These are phyloP conservation scores for Drosophila longiperda DNA, from an alignment of 2,888 invertebrate genomes.

Conservation along the genomic window DNA sequence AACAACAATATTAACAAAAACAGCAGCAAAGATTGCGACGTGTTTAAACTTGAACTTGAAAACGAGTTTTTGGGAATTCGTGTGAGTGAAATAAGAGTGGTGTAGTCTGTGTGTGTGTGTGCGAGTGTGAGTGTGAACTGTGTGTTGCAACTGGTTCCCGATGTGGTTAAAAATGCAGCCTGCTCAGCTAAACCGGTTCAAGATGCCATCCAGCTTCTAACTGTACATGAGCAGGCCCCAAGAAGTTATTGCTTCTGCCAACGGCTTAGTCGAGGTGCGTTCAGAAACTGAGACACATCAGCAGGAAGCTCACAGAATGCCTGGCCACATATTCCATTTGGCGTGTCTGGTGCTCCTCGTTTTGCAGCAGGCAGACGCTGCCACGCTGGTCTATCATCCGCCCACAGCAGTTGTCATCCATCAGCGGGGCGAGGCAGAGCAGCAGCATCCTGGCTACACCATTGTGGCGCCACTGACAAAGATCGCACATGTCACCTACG, in stretches of 20 bases:
- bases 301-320: slow-evolving; percentile 34
- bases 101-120: not conserved
- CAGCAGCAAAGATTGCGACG: slow-evolving; percentile 7
- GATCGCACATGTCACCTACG: slow-evolving; percentile 78
- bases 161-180: slow-evolving; percentile 40
- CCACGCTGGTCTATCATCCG: slow-evolving; percentile 50
- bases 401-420: slow-evolving; percentile 47
- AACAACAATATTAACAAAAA: slow-evolving; percentile 27
- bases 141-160: slow-evolving; percentile 66
- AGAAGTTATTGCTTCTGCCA: slow-evolving; percentile 1
- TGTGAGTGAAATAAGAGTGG: slow-evolving; percentile 46
- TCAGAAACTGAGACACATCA: slow-evolving; percentile 24
- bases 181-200: slow-evolving; percentile 56
- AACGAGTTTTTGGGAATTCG: slow-evolving; percentile 66
- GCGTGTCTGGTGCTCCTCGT: slow-evolving; percentile 19
- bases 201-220: slow-evolving; percentile 50
- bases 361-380: slow-evolving; percentile 10
- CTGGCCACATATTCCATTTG: not conserved
- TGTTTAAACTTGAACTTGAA: slow-evolving; percentile 82
- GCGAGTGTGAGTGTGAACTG: not conserved
- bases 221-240: slow-evolving; percentile 41
- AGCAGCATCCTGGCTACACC: slow-evolving; percentile 70
- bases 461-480: slow-evolving; percentile 76
- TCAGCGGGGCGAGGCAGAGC: slow-evolving; percentile 14
- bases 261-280: slow-evolving; percentile 53